A percentile compares a stretch with the other conserved stretches of the same genome.
Conservation (phyloP, 92 coral and sea anemone species). For the Nematostella vectensis region DNA sequence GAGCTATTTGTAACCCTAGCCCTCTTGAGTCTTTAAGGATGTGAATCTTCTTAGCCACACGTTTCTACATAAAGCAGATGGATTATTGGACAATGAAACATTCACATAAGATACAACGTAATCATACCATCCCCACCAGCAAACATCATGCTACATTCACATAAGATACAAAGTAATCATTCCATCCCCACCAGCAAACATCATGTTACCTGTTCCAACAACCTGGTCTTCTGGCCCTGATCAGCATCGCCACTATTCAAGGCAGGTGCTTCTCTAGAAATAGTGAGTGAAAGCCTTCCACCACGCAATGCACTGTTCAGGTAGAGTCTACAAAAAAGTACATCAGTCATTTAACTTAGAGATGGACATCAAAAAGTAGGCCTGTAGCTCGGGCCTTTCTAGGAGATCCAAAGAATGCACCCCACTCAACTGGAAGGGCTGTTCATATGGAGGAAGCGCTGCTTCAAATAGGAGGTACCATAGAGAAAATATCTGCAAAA, state of each 20-base stretch:
- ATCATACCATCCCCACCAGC: no score
- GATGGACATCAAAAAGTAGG: no score
- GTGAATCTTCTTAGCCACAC: slow-evolving; percentile 70
- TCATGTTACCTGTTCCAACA: slow-evolving; percentile 4
- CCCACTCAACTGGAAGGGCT: no score
- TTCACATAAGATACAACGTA: not conserved
- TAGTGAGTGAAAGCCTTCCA: slow-evolving; percentile 55
- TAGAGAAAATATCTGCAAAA: no score
- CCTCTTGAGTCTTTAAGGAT: slow-evolving; percentile 83
- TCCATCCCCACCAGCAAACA: no score
- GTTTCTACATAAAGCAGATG: slow-evolving; percentile 19
- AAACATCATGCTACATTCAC: no score
- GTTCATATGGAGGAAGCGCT: no score
- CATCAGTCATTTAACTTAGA: not conserved
- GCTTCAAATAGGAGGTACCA: no score
- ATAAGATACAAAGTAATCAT: no score
- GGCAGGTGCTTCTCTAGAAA: slow-evolving; percentile 17
- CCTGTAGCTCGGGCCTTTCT: no score
- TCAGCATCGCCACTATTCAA: slow-evolving; percentile 30
- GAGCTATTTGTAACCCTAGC: slow-evolving; percentile 80
- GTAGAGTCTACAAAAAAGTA: slow-evolving; percentile 37
- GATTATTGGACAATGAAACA: not conserved
- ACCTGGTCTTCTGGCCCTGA: no score
- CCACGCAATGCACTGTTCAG: slow-evolving; percentile 72
- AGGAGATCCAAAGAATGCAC: no score